Evolutionary conservation across 1,140 invertebrate genomes (phyloP), one percentile per base, ranked within the genome.

Genomic region (Zaprionus camerounensis): DNA sequence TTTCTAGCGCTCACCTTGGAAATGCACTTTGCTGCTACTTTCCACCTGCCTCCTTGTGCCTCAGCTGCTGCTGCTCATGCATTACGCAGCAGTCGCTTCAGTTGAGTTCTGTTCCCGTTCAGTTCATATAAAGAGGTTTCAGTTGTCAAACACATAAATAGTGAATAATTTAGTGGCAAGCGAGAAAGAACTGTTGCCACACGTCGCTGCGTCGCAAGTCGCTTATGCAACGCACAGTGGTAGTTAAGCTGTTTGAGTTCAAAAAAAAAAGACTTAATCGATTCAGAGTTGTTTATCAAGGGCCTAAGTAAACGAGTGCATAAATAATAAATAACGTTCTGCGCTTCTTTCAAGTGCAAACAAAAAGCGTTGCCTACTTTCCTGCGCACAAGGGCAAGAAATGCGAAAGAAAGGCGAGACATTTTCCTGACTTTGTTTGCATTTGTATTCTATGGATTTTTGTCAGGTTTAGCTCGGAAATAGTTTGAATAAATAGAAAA

Each of bases 291-390:
- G 46, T 51, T 51, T 51, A 51, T 24, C 46, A 24, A 11, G 46
- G 20, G 11, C 46, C 20, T 51, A 51, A 51, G 46, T 51, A 51
- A 51, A 51, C 46, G 46, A 51, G 46, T 51, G 20, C 20, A 51
- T 51, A 24, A 51, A 51, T 51, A 51, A 51, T 51, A 51, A 51
- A 51, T 51, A 24, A 13, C 20, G 7, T 51, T 51, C 20, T 13
- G 20, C 12, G 22, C 46, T 17, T 17, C n/a, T 3, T 15, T 17
- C 41, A 22, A 22, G 46, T 51, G 46, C 5, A 24, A 51, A 24
- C 46, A 51, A 11, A 51, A 51, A 51, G 20, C 46, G 46, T 51
- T 51, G 46, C 46, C 46, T 24, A 24, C 46, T 51, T 22, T 24
- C 20, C 7, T 51, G 46, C 46, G 20, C 46, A 22, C 20, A 20